Conservation (phyloP, 2,797 vertebrate genomes). For the Iguana delicatissima region DNA sequence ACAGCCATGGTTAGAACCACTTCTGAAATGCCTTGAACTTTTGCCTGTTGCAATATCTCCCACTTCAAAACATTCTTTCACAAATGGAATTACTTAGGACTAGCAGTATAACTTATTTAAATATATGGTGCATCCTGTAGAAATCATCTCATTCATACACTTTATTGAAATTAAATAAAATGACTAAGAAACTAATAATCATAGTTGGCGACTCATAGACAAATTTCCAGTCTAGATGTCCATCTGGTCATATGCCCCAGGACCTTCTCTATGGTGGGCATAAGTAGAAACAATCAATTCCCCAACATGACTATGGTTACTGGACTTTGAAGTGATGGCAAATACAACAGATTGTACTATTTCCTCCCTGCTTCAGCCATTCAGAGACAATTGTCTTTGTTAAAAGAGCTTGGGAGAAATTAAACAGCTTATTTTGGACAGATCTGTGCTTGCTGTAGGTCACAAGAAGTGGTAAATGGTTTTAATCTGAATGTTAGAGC, state of each 20-base stretch:
- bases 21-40: background rate
- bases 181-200: background rate
- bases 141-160: background rate
- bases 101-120: background rate
- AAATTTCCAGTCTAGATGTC: background rate
- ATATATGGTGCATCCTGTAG: background rate
- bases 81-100: background rate
- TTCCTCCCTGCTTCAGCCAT: background rate
- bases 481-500: background rate
- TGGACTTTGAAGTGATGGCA: background rate
- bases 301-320: background rate
- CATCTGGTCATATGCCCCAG: background rate
- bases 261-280: background rate
- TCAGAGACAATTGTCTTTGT: background rate
- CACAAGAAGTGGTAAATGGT: no score
- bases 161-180: background rate
- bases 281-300: background rate
- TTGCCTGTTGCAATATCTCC: background rate
- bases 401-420: background rate
- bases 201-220: background rate
- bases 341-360: no score
- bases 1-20: background rate
- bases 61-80: conserved; percentile 1
- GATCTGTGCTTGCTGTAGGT: background rate
- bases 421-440: background rate